Base-by-base conservation (phyloP, 2,888 invertebrate species). In the Thymelicus sylvestris region DNA sequence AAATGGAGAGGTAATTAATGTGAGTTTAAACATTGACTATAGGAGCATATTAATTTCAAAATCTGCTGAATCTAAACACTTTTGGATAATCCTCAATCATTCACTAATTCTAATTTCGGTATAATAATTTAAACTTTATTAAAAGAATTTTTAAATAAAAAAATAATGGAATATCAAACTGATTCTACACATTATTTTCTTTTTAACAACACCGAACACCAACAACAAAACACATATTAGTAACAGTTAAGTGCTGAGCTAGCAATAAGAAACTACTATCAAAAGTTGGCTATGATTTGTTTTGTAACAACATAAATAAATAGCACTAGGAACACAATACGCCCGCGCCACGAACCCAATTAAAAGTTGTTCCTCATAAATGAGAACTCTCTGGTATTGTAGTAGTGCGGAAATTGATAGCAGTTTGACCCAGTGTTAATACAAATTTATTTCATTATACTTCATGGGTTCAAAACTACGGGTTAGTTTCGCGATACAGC, bases 321-420 rank as follows among this genome's bases (percentile, higher is more conserved):
- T 39, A 44, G 19, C 39, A 65, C 44, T 52, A 65, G 15, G 41
- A 62, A 48, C 62, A 39, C 12, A 61, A 61, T 15, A 44, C 41
- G 10, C 44, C 1, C 52, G 15, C 39, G 12, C 12, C 52, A 15
- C 52, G 64, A 52, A 65, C 31, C 52, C 66, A 66, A 66, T 70
- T 71, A 66, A 72, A 72, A 72, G 72, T 72, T 61, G 41, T 19
- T 61, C 61, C 39, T 61, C 44, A 57, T 57, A 13, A 57, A 57
- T 31, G 57, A 31, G 57, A 24, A 31, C 13, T 31, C 57, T 6
- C 7, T 31, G 57, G 12, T 24, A 57, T 6, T 31, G 31, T 57
- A 59, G 48, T 48, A 57, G 67, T 62, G 67, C 67, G 72, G 74
- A 71, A 66, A 72, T 72, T 76, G 72, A 76, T 76, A 74, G 72